These are phyloP conservation scores for Cryptoblepharus egeriae DNA, from an alignment of 2,797 vertebrate genomes.

Conservation along the genomic window DNA sequence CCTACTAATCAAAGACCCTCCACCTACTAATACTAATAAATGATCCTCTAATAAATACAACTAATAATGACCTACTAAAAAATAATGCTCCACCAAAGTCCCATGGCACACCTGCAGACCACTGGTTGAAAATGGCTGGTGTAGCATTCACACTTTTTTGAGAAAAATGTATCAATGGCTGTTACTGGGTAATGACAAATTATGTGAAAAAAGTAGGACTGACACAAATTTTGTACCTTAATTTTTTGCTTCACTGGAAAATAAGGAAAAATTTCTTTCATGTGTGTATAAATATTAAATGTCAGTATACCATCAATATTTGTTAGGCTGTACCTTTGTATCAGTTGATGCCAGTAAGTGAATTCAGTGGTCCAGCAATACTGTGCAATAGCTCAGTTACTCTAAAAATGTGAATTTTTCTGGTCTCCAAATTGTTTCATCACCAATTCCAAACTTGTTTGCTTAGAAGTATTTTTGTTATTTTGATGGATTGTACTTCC, in stretches of 20 bases:
- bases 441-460: not conserved
- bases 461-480: not conserved
- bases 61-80: too few relatives aligned
- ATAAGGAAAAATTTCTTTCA: not conserved
- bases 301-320: not conserved
- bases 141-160: not conserved
- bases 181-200: not conserved
- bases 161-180: not conserved
- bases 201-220: not conserved
- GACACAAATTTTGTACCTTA: not conserved
- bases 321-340: slow-evolving; percentile 13
- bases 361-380: not conserved
- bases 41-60: too few relatives aligned
- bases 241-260: not conserved
- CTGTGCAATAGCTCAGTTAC: not conserved
- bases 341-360: slow-evolving; percentile 30
- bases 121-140: too few relatives aligned
- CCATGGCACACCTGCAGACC: too few relatives aligned
- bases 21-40: too few relatives aligned
- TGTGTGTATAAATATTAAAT: not conserved
- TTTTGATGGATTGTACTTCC: slow-evolving; percentile 4
- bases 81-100: too few relatives aligned
- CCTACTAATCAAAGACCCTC: too few relatives aligned
- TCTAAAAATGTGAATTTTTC: not conserved
- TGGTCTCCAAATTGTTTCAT: not conserved